Conservation (phyloP, 2,888 invertebrate species). For the Tachina grossa region DNA sequence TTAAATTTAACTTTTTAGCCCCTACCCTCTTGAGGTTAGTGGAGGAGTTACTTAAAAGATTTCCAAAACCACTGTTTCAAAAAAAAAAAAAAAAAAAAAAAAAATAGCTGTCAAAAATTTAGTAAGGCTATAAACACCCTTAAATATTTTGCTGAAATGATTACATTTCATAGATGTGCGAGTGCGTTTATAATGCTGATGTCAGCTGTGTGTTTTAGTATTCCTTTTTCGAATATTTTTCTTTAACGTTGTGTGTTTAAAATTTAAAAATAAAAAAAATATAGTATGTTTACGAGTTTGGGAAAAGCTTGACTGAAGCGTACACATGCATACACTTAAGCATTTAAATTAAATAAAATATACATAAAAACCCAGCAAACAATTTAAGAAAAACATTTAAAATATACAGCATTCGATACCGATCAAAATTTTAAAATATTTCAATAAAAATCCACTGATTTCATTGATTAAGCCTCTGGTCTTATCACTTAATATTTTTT, state of each 20-base stretch:
- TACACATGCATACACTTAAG: not conserved
- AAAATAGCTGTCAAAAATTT: not conserved
- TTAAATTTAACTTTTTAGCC: no score
- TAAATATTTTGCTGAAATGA: not conserved
- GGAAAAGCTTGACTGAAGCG: slow-evolving; percentile 3
- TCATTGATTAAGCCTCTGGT: no score
- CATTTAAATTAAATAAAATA: not conserved
- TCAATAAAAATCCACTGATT: no score
- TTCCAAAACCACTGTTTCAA: not conserved
- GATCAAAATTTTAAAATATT: no score
- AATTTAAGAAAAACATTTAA: not conserved
- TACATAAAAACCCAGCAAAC: not conserved
- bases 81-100: no score
- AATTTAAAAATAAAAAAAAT: not conserved
- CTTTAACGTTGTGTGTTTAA: slow-evolving; percentile 19
- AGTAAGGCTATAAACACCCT: not conserved
- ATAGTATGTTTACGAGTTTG: slow-evolving; percentile 1
- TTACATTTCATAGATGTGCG: not conserved
- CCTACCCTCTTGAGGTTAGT: no score
- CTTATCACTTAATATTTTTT: no score
- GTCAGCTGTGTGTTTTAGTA: slow-evolving; percentile 37
- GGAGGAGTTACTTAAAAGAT: not conserved
- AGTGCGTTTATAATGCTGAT: not conserved
- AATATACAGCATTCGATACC: not conserved
- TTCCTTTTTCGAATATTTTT: slow-evolving; percentile 59